Conservation (phyloP, 2,113 vertebrate species). For the Mixornis gularis region DNA sequence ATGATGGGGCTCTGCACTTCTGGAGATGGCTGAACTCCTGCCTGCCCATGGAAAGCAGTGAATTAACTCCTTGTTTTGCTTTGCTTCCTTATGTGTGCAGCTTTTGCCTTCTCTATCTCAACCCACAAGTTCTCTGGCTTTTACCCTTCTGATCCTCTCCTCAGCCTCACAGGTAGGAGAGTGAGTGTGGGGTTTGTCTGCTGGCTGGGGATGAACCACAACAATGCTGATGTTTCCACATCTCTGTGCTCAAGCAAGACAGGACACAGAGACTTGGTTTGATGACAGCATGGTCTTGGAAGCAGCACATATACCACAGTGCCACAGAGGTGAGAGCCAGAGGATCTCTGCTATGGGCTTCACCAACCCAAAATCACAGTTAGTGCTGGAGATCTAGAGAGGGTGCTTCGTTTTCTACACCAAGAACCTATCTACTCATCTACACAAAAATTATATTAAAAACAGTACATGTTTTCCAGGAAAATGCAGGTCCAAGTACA, state of each 20-base stretch:
- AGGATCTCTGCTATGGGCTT: not conserved
- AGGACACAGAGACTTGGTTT: not conserved
- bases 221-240: not conserved
- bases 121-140: not conserved
- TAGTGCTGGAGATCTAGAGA: not conserved
- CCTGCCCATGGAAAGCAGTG: not conserved
- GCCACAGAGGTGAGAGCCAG: not conserved
- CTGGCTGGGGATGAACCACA: not conserved
- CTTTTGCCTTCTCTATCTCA: not conserved
- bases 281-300: not conserved
- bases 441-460: not conserved
- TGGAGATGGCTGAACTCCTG: not conserved
- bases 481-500: not conserved
- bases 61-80: not conserved
- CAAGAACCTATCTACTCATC: not conserved
- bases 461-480: not conserved
- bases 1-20: not conserved
- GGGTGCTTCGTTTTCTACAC: not conserved
- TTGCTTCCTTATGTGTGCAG: not conserved
- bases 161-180: not conserved
- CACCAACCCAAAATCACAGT: not conserved
- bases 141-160: not conserved
- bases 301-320: not conserved
- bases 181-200: not conserved
- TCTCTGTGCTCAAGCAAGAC: not conserved